Conservation (phyloP, 2,797 vertebrate genomes). For the Sebastes diploproa region DNA sequence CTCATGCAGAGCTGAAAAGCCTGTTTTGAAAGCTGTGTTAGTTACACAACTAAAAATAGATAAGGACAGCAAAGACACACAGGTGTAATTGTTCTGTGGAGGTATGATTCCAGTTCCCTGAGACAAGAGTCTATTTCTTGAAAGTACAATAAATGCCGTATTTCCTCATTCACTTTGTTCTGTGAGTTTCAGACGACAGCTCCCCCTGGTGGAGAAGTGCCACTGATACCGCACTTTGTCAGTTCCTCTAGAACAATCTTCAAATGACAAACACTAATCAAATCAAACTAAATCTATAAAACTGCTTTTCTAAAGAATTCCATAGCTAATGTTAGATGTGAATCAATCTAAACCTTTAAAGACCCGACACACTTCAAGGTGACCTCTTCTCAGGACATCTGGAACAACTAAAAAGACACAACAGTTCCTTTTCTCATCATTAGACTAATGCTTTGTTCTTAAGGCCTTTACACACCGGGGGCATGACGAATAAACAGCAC, state of each 20-base stretch:
- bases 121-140: neutral
- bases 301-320: neutral
- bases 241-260: neutral
- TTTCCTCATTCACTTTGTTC: conserved; percentile 28
- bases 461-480: too few relatives aligned
- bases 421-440: neutral
- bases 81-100: conserved; percentile 1
- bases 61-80: neutral
- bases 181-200: neutral
- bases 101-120: neutral
- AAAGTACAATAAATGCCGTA: neutral
- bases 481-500: too few relatives aligned
- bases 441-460: neutral
- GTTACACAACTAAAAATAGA: neutral
- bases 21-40: neutral
- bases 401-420: neutral
- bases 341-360: neutral
- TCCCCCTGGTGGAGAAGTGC: conserved; percentile 18
- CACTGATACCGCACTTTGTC: neutral
- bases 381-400: neutral
- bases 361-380: neutral
- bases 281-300: neutral
- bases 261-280: neutral
- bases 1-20: neutral
- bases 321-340: neutral